These are phyloP conservation scores for Burhinus bistriatus DNA, from an alignment of 2,113 vertebrate genomes.

Conservation along the genomic window DNA sequence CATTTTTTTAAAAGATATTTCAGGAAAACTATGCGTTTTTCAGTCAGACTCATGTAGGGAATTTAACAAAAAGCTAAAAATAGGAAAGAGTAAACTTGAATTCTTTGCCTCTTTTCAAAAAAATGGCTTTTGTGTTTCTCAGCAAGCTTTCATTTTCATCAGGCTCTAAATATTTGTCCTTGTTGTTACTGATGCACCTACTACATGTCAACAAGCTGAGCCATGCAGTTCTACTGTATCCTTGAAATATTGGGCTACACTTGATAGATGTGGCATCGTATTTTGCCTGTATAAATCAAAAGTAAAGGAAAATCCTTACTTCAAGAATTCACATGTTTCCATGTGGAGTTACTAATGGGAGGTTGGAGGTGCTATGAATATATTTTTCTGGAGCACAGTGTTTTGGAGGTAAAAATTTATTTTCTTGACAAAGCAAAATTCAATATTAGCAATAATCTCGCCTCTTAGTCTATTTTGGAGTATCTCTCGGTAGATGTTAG, in stretches of 20 bases:
- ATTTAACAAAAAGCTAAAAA: background rate
- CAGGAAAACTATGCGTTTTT: background rate
- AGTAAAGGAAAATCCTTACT: background rate
- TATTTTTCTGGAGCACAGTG: background rate
- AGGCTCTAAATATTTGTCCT: background rate
- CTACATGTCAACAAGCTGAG: background rate
- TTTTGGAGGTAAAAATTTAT: background rate
- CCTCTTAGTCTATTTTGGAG: background rate
- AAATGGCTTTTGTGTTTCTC: background rate
- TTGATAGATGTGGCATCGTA: background rate
- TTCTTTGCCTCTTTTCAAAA: background rate
- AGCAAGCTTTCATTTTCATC: background rate
- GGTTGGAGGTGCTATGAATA: background rate
- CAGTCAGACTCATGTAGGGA: background rate
- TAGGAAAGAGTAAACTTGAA: background rate
- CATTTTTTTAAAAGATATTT: background rate
- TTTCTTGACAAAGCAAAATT: background rate
- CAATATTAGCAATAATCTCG: background rate
- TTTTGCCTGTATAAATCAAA: background rate
- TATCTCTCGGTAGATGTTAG: background rate
- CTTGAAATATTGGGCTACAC: background rate
- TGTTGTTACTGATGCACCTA: background rate
- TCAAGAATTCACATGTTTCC: background rate
- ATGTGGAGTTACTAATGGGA: background rate
- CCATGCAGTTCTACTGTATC: background rate